Percentiles rank a stretch among this genome's conserved stretches.
phyloP scores from a whole-genome alignment of 2,113 vertebrate species.

The Steatornis caripensis region DNA sequence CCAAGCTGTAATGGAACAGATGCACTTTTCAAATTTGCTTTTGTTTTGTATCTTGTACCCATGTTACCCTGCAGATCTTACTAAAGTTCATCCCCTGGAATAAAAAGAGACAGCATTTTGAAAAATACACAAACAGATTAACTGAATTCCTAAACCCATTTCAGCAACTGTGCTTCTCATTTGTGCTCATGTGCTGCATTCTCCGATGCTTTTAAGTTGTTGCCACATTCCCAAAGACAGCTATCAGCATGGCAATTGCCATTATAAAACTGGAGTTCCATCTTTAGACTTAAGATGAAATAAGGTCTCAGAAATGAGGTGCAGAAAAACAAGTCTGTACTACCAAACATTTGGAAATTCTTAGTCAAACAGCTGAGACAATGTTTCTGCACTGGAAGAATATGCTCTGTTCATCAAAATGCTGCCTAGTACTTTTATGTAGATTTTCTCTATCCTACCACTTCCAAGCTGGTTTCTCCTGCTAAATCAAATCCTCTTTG shows the following conservation, averaged over 20 bases:
- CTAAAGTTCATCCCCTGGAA: neutral
- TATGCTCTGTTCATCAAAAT: neutral
- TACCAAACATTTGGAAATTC: constrained; percentile 33
- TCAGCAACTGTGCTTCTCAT: neutral
- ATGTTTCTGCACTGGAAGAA: neutral
- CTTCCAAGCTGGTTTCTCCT: neutral
- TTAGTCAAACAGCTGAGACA: constrained; percentile 35
- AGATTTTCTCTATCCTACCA: neutral
- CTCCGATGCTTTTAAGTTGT: neutral
- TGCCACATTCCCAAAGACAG: constrained; percentile 7
- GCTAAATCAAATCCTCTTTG: neutral
- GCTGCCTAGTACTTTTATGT: neutral
- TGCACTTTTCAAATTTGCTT: neutral
- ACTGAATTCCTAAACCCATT: neutral
- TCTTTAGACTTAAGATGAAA: neutral
- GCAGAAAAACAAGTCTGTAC: neutral
- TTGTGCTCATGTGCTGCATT: neutral
- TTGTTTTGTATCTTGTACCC: neutral
- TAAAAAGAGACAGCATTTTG: neutral
- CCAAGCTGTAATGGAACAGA: neutral
- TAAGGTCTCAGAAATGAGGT: neutral
- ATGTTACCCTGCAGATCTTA: neutral
- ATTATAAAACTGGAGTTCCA: neutral
- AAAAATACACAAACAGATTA: neutral
- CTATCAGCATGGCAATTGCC: neutral